phyloP scores from a whole-genome alignment of 2,113 vertebrate species.

The Grammomys surdaster region DNA sequence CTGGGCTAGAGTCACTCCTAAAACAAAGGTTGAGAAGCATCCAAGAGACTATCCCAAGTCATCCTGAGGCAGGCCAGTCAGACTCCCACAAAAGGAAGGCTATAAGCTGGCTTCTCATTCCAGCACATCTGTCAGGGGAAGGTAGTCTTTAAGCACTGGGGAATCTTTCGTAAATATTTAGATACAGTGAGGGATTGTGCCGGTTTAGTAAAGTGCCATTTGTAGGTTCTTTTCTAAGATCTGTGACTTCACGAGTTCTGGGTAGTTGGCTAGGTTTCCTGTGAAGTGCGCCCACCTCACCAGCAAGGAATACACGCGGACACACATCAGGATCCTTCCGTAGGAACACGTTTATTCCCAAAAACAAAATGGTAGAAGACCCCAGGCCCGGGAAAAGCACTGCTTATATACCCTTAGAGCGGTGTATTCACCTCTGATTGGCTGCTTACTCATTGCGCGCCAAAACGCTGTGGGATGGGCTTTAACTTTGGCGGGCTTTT shows the following conservation, averaged over 20 bases:
- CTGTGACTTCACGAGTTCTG: neutral
- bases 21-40: neutral
- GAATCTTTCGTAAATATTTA: neutral
- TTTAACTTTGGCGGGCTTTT: too few relatives aligned
- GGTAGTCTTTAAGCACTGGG: neutral
- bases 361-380: too few relatives aligned
- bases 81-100: neutral
- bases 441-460: too few relatives aligned
- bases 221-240: neutral
- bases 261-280: neutral
- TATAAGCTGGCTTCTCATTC: neutral
- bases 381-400: too few relatives aligned
- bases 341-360: too few relatives aligned
- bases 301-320: too few relatives aligned
- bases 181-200: neutral
- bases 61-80: neutral
- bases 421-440: too few relatives aligned
- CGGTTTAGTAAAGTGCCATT: neutral
- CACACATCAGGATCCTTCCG: too few relatives aligned
- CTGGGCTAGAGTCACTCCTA: neutral
- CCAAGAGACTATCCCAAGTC: neutral
- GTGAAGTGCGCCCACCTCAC: too few relatives aligned
- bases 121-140: neutral
- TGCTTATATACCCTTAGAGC: too few relatives aligned
- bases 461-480: too few relatives aligned